phyloP scores from a whole-genome alignment of 2,113 vertebrate genomes.

The Cyrtonyx montezumae region DNA sequence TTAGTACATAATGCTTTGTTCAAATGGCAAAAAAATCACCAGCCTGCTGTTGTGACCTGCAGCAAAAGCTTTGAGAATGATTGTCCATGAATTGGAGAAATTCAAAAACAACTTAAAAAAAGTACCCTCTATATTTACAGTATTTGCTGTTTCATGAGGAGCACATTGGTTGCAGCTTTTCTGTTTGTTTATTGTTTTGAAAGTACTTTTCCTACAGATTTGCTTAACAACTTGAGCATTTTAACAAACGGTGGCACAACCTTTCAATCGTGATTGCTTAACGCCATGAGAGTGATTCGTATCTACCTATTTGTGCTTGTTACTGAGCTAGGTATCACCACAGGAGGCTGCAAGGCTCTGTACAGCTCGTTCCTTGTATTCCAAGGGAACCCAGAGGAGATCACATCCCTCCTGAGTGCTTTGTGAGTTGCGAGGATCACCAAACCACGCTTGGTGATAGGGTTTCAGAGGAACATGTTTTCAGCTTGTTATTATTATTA shows the following conservation, averaged over 20 bases:
- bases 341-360: not conserved
- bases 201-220: not conserved
- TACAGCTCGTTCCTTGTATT: fast-evolving
- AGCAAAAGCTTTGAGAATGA: not conserved
- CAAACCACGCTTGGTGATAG: not conserved
- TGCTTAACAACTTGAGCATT: not conserved
- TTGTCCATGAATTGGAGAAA: not conserved
- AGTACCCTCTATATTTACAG: not conserved
- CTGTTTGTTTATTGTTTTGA: not conserved
- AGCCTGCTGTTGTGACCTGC: not conserved
- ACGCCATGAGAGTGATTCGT: not conserved
- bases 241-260: not conserved
- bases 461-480: not conserved
- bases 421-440: not conserved
- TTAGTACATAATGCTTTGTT: not conserved
- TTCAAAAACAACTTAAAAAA: not conserved
- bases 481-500: not conserved
- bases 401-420: not conserved
- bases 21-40: not conserved
- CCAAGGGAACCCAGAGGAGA: not conserved
- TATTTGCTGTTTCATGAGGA: not conserved
- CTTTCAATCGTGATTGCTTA: fast-evolving
- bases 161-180: not conserved
- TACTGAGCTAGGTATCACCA: not conserved
- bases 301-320: not conserved